Evolutionary conservation across 2,888 invertebrate genomes (phyloP).

Genomic region (Athetis lepigone): DNA sequence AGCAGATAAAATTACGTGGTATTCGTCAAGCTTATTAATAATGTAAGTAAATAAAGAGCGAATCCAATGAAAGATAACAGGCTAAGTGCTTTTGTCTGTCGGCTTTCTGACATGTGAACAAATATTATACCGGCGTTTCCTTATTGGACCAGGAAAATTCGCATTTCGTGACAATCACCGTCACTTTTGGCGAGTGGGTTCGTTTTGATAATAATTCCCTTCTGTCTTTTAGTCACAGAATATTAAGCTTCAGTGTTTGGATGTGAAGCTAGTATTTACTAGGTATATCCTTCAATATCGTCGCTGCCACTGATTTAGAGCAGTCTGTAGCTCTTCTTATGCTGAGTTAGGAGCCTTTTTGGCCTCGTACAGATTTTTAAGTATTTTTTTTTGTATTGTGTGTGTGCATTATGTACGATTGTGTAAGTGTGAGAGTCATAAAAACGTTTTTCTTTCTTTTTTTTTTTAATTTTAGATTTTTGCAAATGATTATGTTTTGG

Average conservation of each 20-base stretch:
- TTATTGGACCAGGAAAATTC: slow-evolving; percentile 62
- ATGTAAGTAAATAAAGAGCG: slow-evolving; percentile 41
- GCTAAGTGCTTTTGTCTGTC: slow-evolving; percentile 69
- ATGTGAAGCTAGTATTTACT: no score
- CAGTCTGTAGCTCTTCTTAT: no score
- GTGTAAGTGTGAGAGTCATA: no score
- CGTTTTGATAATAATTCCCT: slow-evolving; percentile 30
- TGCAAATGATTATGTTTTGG: no score
- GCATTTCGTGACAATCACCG: slow-evolving; percentile 39
- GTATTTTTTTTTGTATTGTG: no score
- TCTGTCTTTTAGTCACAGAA: neutral
- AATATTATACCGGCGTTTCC: slow-evolving; percentile 63
- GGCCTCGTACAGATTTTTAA: no score
- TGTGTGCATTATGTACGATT: no score
- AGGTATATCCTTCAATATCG: no score
- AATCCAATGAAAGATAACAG: slow-evolving; percentile 47
- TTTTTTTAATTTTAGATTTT: no score
- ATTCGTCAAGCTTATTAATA: slow-evolving; percentile 23
- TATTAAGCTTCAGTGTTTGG: slow-evolving; percentile 1
- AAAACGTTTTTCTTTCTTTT: no score
- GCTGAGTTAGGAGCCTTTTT: no score
- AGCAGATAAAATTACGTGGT: slow-evolving; percentile 4
- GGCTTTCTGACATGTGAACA: slow-evolving; percentile 64
- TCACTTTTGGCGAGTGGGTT: slow-evolving; percentile 24
- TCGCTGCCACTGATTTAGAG: no score